Conservation (phyloP, 2,888 invertebrate genomes). For the Phorcus lineatus region DNA sequence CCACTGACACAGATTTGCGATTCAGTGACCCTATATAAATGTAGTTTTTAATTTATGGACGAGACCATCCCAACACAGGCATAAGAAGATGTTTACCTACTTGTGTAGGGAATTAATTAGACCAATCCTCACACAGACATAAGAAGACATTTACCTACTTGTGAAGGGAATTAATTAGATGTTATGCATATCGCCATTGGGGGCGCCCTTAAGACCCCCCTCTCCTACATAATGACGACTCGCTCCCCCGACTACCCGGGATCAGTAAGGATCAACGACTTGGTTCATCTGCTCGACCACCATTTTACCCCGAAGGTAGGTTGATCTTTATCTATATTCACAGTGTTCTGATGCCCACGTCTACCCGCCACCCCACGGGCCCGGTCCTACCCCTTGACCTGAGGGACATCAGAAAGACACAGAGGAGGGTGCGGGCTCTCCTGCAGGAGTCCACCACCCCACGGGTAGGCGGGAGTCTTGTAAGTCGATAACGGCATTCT, state of each 20-base stretch:
- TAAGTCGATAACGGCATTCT: neutral
- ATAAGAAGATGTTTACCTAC: too few species aligned
- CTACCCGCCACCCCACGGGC: slow-evolving; percentile 2
- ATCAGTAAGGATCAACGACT: neutral
- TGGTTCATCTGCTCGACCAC: slow-evolving; percentile 8
- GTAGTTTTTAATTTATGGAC: too few species aligned
- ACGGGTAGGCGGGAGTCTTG: neutral
- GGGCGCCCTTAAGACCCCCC: neutral
- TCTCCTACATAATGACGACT: neutral
- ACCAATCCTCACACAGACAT: too few species aligned
- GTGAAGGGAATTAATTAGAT: too few species aligned
- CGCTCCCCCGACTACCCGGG: neutral
- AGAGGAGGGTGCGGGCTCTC: slow-evolving; percentile 31
- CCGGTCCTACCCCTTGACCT: slow-evolving; percentile 29
- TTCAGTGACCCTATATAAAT: too few species aligned
- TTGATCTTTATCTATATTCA: neutral
- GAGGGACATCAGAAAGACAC: slow-evolving; percentile 29
- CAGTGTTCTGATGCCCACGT: neutral
- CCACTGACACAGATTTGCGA: too few species aligned
- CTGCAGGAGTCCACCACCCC: slow-evolving; percentile 13
- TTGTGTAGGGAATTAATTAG: too few species aligned
- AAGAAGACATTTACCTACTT: too few species aligned
- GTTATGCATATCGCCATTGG: too few species aligned
- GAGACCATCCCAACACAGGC: too few species aligned
- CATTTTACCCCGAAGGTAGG: slow-evolving; percentile 5